Percentiles rank a stretch among this genome's conserved stretches.
Evolutionary conservation across 2,797 vertebrate species (phyloP).

Genomic region (Cuniculus paca): DNA sequence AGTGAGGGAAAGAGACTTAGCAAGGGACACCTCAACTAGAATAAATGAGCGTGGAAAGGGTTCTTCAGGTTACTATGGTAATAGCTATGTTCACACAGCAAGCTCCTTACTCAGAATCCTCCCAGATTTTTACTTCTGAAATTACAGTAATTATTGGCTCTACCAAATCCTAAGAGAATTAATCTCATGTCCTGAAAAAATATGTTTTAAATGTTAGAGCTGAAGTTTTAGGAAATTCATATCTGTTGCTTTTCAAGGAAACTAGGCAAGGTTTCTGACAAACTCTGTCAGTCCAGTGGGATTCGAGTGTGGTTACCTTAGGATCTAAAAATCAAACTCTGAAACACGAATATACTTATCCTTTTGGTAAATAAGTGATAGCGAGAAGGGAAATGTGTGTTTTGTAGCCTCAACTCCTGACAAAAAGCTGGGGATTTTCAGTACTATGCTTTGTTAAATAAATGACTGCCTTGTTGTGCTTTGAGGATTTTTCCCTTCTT

Average conservation of each 20-base stretch:
- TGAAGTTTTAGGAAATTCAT: not conserved
- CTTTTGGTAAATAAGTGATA: constrained; percentile 28
- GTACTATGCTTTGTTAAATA: not conserved
- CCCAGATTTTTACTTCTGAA: not conserved
- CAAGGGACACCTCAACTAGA: too few species aligned
- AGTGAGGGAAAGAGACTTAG: not conserved
- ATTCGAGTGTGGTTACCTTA: not conserved
- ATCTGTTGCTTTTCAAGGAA: not conserved
- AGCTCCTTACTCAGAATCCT: not conserved
- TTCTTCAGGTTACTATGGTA: not conserved
- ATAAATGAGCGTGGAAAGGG: not conserved
- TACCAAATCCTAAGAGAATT: not conserved
- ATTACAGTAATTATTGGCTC: not conserved
- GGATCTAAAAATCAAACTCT: constrained; percentile 28
- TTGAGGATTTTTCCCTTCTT: not conserved
- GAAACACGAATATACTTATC: constrained; percentile 1
- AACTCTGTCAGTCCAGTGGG: not conserved
- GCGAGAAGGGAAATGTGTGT: not conserved
- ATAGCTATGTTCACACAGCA: not conserved
- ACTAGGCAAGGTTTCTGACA: not conserved
- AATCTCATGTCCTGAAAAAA: not conserved
- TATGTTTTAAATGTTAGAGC: not conserved
- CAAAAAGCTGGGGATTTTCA: not conserved
- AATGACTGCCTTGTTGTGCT: not conserved
- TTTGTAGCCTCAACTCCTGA: not conserved